A percentile compares a stretch with the other conserved stretches of the same genome.
phyloP scores from a whole-genome alignment of 2,113 vertebrate genomes.

The Mobula hypostoma region DNA sequence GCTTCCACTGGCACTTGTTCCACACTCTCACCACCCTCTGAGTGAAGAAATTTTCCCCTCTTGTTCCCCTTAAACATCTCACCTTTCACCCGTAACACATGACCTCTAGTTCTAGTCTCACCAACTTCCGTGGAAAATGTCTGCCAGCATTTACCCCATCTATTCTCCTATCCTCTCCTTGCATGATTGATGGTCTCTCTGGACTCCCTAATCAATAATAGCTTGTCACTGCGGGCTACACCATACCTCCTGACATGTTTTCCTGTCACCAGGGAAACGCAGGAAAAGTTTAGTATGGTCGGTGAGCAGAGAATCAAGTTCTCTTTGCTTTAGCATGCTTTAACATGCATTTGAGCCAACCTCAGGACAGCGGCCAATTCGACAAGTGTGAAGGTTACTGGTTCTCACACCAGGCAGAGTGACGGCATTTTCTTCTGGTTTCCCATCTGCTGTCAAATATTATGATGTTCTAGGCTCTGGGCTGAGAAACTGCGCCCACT shows the following conservation, averaged over 20 bases:
- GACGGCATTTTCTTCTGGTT: neutral
- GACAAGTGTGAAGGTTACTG: neutral
- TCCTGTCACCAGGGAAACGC: neutral
- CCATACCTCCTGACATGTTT: neutral
- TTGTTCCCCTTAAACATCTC: too few species aligned
- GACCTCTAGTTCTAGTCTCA: too few species aligned
- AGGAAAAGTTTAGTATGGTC: neutral
- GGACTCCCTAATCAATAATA: neutral
- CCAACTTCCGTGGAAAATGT: too few species aligned
- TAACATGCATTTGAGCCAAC: neutral
- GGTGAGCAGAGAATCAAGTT: neutral
- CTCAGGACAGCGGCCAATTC: neutral
- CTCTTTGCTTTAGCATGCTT: neutral
- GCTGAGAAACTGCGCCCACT: neutral
- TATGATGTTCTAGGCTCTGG: neutral
- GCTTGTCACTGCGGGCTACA: neutral
- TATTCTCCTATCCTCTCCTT: neutral
- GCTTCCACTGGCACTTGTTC: too few species aligned
- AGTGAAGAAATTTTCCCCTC: too few species aligned
- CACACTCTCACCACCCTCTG: too few species aligned
- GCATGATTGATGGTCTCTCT: neutral
- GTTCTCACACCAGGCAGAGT: neutral
- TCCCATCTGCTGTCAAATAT: neutral
- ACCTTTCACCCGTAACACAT: too few species aligned
- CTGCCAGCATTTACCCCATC: too few species aligned